Evolutionary conservation across 2,797 vertebrate genomes (phyloP), one percentile per base, ranked within the genome.

Genomic region (Craterocephalus amniculus): DNA sequence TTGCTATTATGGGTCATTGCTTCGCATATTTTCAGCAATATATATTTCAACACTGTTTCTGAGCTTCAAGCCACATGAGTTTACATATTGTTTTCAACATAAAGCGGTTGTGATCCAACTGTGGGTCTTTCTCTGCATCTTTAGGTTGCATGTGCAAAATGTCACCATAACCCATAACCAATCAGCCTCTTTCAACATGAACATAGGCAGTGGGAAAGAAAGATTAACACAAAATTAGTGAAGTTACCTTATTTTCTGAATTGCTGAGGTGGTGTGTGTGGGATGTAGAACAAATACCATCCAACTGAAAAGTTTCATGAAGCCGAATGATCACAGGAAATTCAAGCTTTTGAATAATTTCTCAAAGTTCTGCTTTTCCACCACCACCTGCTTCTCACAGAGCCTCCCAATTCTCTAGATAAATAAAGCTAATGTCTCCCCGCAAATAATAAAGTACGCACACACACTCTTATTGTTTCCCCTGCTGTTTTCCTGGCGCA

Each of bases 401-500:
- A 72, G 84, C 61, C 66, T 82, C 70, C 80, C 81, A 80, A 74
- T 76, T 79, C 74, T 67, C 78, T 63, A 40, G 73, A 75, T 83
- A 82, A 88, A 88, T 85, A 80, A 84, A 78, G 76, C 70, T 83
- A 87, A 88, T 81, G 78, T 70, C 35, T 83, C 52, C 58, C 22
- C 60, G 70, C 83, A 84, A 78, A 83, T 54, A 72, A 69, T 55
- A 63, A 59, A 59, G 38, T 59, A 76, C 29, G 26, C 78, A 58
- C 67, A 70, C 74, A 70, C 60, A 48, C 54, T 78, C 70, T 68
- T 72, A 75, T 87, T 91, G 89, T 89, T 89, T 83, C 80, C 63
- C 73, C 52, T 71, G 79, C 81, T 86, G 77, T 92, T 90, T 91
- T 91, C 71, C 70, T 57, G 56, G 63, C 83, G 83, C 80, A 78